Evolutionary conservation across 1,140 invertebrate genomes (phyloP), one percentile per base, ranked within the genome.

Genomic region (Acromyrmex echinatior): DNA sequence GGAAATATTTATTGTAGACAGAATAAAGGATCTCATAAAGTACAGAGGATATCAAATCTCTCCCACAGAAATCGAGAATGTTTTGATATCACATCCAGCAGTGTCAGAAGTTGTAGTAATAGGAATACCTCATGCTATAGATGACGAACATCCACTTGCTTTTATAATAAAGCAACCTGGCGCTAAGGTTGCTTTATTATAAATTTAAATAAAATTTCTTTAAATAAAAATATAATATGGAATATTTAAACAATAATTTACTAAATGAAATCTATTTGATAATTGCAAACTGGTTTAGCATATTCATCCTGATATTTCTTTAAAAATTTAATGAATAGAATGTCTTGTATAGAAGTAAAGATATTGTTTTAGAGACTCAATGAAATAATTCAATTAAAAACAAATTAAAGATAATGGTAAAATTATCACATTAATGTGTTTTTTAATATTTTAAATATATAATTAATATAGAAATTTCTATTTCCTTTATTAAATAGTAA

Each of bases 1-100:
- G 1, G 95, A 94, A 39, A 86, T 97, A 25, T 96, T 93, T 31
- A 92, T 97, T 70, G 88, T 96, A 0, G 97, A 97, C 66, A 93
- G 97, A 76, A 53, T 96, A 10, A 97, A 97, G 78, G 96, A 97
- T 86, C 86, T 97, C 6, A 96, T 97, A 65, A 97, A 97, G 88
- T 96, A 96, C 35, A 96, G 96, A 92, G 96, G 95, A 51, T 90
- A 96, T 66, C 96, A 96, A 88, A 95, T 96, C 2, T 92, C 96
- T 0, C 97, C 97, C 0, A 94, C 95, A 0, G 96, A 97, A 91
- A 93, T 97, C 21, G 97, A 97, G 92, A 94, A 94, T 78, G 12
- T 97, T 3, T 92, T 97, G 39, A 87, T 95, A 9, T 93, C 92
- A 9, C 96, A 97, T 92, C 95, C 96, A 9, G 94, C 90, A 7